Conservation (phyloP, 2,113 vertebrate genomes). For the Phylloscopus trochilus region DNA sequence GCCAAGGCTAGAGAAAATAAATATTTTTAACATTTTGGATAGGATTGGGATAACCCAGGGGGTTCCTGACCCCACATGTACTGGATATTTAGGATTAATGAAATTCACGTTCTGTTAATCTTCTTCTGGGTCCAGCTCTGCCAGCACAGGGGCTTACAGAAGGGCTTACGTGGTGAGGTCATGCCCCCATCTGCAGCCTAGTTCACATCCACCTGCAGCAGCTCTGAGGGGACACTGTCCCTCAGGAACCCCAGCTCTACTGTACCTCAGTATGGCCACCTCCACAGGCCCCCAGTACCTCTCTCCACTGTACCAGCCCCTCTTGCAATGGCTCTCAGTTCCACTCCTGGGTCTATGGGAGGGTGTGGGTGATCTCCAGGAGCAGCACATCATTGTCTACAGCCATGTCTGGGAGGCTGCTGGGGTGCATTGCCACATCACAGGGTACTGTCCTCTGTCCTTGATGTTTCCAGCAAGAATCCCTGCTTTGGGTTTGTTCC, state of each 20-base stretch:
- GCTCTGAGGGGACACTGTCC: neutral
- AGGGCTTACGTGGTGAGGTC: fast-evolving
- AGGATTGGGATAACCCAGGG: too few species aligned
- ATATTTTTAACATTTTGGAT: neutral
- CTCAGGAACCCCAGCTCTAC: neutral
- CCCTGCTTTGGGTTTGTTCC: neutral
- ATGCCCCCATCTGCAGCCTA: neutral
- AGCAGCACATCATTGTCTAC: neutral
- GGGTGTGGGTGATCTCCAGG: too few species aligned
- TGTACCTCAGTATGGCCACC: fast-evolving
- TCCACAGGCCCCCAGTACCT: fast-evolving
- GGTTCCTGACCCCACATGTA: neutral
- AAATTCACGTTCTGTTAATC: neutral
- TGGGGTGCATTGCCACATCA: neutral
- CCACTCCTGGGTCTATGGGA: neutral
- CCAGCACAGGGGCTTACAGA: neutral
- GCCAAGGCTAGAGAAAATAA: neutral
- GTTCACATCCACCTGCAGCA: neutral
- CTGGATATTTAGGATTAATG: neutral
- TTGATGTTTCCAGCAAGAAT: neutral
- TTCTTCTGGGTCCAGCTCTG: neutral
- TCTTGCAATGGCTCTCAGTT: neutral
- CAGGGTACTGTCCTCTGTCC: neutral
- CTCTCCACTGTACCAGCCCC: neutral
- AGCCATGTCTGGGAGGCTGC: neutral